Base-by-base conservation (phyloP, 92 coral and sea anemone species). In the Siderastrea radians region DNA sequence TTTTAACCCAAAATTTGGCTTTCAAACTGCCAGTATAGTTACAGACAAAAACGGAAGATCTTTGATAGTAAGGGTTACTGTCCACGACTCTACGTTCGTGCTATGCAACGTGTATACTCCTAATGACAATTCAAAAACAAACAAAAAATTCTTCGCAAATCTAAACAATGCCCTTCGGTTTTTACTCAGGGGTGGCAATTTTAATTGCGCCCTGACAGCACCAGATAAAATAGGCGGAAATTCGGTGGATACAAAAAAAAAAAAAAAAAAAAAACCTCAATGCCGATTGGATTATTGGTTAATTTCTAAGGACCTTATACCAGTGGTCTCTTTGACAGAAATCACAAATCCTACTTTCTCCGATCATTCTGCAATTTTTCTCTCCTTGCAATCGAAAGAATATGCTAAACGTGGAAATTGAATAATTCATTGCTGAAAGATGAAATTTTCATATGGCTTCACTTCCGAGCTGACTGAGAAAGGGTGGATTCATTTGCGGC, bases 141-240 rank as follows among this genome's bases (percentile, higher is more conserved):
- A 5, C 72, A 67, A 67, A 26, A n/a, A 67, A 0, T 49, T 68
- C 44, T 68, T 26, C 43, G 4, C 16, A 8, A 68, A 68, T 9
- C 12, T 68, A 7, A 45, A 45, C 11, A 46, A 68, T 14, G 3
- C 16, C 14, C 74, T 68, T 14, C 59, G 59, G n/a, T 10, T 3
- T 5, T 15, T 74, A 16, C 14, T 78, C 1, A 15, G 58, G 51
- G 82, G 68, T 7, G 82, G 82, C 19, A 71, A 78, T 55, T 47
- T 78, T 6, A 78, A 78, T 63, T 78, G 82, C 82, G 69, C 82
- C 11, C 70, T 78, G 7, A 45, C 82, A 58, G 3, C 68, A 2
- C 15, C 26, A 59, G 82, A 78, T 59, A 65, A 80, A 80, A 52
- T 8, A 7, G 75, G 84, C 47, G 84, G 75, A 16, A 48, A 9